Conservation (phyloP, 2,888 invertebrate genomes). For the Escarpia spicata region DNA sequence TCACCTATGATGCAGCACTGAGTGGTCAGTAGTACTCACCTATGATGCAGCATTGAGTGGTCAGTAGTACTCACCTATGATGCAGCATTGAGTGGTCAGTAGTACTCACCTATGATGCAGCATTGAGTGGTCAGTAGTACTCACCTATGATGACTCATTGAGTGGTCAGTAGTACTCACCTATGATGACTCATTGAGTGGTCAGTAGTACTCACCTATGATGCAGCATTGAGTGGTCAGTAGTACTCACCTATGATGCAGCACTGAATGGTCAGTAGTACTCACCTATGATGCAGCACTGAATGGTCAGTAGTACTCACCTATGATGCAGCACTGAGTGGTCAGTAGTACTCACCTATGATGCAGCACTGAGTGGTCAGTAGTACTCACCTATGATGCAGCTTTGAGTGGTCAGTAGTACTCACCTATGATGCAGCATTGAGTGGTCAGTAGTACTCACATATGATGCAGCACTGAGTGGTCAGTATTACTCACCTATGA, state of each 20-base stretch:
- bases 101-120: no score
- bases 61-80: background rate
- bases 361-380: background rate
- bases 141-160: no score
- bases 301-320: background rate
- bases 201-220: background rate
- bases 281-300: no score
- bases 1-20: no score
- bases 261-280: background rate
- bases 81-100: background rate
- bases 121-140: background rate
- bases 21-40: background rate
- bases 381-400: conserved; percentile 36
- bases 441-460: no score
- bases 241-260: no score
- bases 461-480: background rate
- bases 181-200: background rate
- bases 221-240: background rate
- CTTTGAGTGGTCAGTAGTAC: background rate
- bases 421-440: background rate
- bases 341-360: background rate
- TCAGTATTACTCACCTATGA: conserved; percentile 33
- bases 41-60: background rate
- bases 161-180: background rate
- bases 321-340: no score